Conservation (phyloP, 2,888 invertebrate genomes). For the Calameuta pallipes region DNA sequence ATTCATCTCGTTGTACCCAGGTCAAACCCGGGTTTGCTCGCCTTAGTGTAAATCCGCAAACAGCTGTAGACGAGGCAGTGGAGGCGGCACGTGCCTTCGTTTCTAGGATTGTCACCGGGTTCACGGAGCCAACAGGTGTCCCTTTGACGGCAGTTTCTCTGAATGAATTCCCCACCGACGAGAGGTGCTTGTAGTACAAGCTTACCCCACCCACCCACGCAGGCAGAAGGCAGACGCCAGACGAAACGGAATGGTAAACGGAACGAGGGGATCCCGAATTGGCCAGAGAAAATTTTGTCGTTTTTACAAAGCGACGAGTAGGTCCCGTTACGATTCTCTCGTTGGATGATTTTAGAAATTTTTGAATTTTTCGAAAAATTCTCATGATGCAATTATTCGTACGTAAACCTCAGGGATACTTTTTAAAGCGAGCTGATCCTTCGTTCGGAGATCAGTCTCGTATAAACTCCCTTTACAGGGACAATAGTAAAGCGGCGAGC, state of each 20-base stretch:
- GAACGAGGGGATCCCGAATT: conserved; percentile 58
- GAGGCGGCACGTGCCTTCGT: conserved; percentile 51
- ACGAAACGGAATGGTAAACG: conserved; percentile 66
- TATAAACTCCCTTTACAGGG: conserved; percentile 17
- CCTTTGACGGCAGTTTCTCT: conserved; percentile 67
- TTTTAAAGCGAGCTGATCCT: background rate
- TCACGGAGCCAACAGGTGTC: conserved; percentile 64
- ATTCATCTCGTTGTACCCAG: background rate
- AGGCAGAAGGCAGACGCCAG: conserved; percentile 52
- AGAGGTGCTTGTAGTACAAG: conserved; percentile 57
- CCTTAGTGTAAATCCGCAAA: background rate
- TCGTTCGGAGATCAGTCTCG: background rate
- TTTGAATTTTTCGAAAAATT: background rate
- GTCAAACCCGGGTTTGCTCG: background rate
- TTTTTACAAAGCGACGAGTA: background rate
- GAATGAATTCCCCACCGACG: conserved; percentile 64
- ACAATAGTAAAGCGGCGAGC: conserved; percentile 52
- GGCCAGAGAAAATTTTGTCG: conserved; percentile 56
- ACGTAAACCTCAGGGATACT: background rate
- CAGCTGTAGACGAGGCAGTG: background rate
- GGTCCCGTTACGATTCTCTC: background rate
- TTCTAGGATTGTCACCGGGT: conserved; percentile 61
- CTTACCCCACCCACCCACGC: conserved; percentile 60
- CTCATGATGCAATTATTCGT: background rate
- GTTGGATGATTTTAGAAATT: background rate